Evolutionary conservation across 2,797 vertebrate genomes (phyloP), one percentile per base, ranked within the genome.

Genomic region (Paguma larvata): DNA sequence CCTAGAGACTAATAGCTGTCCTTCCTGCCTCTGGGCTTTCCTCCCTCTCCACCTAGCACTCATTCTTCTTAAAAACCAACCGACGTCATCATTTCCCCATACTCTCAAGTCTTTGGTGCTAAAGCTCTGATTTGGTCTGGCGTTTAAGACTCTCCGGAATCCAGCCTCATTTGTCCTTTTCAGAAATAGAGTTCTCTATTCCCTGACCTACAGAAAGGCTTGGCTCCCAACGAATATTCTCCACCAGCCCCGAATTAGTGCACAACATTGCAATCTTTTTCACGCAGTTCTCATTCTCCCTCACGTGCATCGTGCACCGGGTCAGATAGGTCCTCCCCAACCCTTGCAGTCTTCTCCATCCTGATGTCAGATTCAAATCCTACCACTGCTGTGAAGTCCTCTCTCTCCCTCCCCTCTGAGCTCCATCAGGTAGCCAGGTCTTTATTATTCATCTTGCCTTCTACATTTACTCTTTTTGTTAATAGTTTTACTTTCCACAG

Each of bases 111-210:
- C 72, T 82, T 79, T 48, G 5, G 1, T 59, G 13, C 73, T 14
- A 34, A 89, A 90, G 27, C 46, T 94, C 34, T 32, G 23, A 68
- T n/a, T 70, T 44, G 32, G 1, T 53, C 34, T 68, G 46, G 9
- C 10, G 34, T 12, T 62, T 34, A 62, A 91, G 70, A 73, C 25
- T 51, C n/a, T 98, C 92, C 65, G 73, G 89, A 84, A 34, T 86
- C 46, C 79, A 16, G 18, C 6, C 62, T 80, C 30, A 18, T 32
- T 48, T 93, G 62, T 89, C 38, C 41, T 83, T 92, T 65, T 83
- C 11, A 83, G 11, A 2, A 53, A 15, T 34, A 4, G 2, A 7
- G 18, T 32, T 85, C 34, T 73, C 44, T 15, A 70, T 82, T 75
- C 18, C 56, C 70, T 85, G 38, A 83, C 32, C 18, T 59, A 79